Evolutionary conservation across 2,888 invertebrate genomes (phyloP).

Genomic region (Disparrhopalites patrizii): DNA sequence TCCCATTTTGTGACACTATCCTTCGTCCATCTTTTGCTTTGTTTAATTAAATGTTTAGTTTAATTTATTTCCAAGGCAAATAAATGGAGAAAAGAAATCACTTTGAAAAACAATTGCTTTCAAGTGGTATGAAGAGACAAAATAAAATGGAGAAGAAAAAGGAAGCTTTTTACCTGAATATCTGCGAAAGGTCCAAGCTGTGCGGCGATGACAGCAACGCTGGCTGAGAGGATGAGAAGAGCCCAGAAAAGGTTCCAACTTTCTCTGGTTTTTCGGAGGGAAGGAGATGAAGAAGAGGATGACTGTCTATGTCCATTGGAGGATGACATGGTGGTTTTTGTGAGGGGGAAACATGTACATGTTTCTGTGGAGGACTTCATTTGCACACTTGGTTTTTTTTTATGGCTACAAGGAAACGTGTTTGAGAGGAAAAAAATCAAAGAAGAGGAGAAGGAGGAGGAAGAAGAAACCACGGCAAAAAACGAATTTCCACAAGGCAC

Average conservation of each 20-base stretch:
- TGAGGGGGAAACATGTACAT: conserved; percentile 2
- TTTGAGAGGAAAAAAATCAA: neutral
- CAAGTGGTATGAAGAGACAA: neutral
- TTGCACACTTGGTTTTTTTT: neutral
- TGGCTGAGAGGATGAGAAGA: conserved; percentile 22
- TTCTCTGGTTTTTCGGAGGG: neutral
- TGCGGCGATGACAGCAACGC: conserved; percentile 28
- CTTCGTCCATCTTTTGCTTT: too few relatives aligned
- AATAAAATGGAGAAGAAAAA: neutral
- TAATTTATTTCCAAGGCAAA: neutral
- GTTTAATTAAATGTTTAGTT: too few relatives aligned
- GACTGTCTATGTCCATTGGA: too few relatives aligned
- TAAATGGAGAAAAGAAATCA: neutral
- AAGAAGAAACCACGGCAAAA: neutral
- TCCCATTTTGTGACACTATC: too few relatives aligned
- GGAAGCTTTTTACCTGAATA: conserved; percentile 30
- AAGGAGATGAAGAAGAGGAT: too few relatives aligned
- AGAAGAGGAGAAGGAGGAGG: neutral
- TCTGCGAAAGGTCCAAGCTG: conserved; percentile 39
- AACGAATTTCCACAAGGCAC: neutral
- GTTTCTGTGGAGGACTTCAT: conserved; percentile 13
- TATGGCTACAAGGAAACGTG: neutral
- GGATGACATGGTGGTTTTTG: neutral
- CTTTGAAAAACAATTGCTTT: neutral
- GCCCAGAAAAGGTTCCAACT: neutral